Evolutionary conservation across 2,113 vertebrate species (phyloP).

Genomic region (Tetrax tetrax): DNA sequence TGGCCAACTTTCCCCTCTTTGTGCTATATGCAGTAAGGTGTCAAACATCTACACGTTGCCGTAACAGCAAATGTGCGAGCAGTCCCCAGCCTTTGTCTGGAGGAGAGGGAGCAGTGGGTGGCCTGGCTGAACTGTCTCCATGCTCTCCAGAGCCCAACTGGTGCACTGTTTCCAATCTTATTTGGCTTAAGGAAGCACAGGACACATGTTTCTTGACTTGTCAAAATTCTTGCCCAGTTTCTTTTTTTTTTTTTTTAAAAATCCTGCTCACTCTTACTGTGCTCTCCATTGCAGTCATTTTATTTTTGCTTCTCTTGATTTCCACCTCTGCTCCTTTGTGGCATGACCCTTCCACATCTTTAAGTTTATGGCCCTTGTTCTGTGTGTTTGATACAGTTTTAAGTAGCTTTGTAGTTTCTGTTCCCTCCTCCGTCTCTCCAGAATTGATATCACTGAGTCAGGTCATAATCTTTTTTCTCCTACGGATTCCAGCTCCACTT

Average conservation of each 20-base stretch:
- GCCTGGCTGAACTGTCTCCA: not conserved
- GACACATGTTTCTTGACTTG: not conserved
- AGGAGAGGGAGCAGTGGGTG: not conserved
- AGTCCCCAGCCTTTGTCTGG: not conserved
- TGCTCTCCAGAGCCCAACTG: not conserved
- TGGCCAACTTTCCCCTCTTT: not conserved
- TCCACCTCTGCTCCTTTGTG: constrained; percentile 24
- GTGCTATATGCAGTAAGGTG: not conserved
- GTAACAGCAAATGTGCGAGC: not conserved
- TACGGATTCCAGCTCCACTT: not conserved
- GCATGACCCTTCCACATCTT: constrained; percentile 22
- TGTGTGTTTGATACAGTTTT: constrained; percentile 36
- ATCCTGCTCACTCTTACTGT: not conserved
- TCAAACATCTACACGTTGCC: not conserved
- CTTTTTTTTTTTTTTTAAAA: not conserved
- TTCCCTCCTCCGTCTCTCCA: not conserved
- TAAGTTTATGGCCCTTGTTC: constrained; percentile 18
- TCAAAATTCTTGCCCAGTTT: not conserved
- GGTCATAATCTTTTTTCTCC: not conserved
- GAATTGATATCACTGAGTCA: constrained; percentile 9
- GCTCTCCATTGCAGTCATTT: not conserved
- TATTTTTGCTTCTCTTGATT: constrained; percentile 28
- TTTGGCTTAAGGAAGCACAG: not conserved
- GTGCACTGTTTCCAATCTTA: not conserved
- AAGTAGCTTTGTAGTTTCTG: constrained; percentile 29